These are phyloP conservation scores for Aphyosemion australe DNA, from an alignment of 2,113 vertebrate genomes.

Conservation along the genomic window DNA sequence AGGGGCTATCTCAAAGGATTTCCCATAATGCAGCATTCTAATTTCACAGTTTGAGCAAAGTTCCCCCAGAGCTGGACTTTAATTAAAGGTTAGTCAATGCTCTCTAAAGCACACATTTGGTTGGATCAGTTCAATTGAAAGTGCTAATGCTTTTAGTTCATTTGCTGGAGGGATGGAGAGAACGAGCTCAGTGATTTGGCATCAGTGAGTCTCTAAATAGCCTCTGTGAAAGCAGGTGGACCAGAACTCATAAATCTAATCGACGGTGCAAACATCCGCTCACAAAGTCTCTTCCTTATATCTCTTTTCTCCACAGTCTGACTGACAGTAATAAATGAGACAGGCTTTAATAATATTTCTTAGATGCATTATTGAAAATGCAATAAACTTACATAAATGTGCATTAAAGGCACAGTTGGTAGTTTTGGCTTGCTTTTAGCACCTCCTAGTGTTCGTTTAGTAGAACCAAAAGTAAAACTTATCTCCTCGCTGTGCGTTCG, in stretches of 20 bases:
- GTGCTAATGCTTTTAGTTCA: conserved; percentile 8
- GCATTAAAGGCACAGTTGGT: no score
- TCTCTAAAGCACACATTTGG: neutral
- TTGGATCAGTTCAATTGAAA: neutral
- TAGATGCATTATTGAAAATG: neutral
- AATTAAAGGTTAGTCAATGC: conserved; percentile 9
- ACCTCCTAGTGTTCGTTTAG: no score
- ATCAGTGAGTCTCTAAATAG: neutral
- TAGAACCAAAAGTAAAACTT: no score
- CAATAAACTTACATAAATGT: neutral
- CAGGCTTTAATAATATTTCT: neutral
- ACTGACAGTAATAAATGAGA: neutral
- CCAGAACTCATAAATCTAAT: neutral
- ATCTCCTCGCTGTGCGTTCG: no score
- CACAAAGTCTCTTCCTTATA: neutral
- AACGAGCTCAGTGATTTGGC: conserved; percentile 6
- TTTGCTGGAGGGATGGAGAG: neutral
- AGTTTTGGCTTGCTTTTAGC: no score
- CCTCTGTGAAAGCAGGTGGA: neutral
- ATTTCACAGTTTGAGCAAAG: conserved; percentile 3
- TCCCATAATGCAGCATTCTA: neutral
- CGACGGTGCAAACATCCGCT: neutral
- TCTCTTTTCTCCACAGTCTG: conserved; percentile 1
- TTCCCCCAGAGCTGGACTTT: conserved; percentile 16
- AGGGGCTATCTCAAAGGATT: neutral